Evolutionary conservation across 1,140 invertebrate species (phyloP).

Genomic region (Whitmania pigra): DNA sequence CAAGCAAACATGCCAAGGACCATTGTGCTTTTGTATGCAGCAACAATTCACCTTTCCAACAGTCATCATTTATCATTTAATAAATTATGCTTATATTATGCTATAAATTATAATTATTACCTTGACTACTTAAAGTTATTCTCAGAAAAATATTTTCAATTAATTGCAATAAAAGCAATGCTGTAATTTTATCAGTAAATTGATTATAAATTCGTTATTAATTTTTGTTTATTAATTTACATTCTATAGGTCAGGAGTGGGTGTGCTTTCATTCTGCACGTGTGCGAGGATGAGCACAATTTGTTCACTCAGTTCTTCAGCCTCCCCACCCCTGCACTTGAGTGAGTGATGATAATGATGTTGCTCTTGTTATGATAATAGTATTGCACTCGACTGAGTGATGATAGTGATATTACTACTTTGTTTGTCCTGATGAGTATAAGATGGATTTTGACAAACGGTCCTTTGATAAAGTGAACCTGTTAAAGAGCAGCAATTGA

Average conservation of each 20-base stretch:
- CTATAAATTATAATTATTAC: too few relatives aligned
- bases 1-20: conserved; percentile 59
- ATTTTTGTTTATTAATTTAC: conserved; percentile 21
- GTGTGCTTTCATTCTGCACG: conserved; percentile 74
- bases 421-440: too few relatives aligned
- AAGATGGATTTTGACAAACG: too few relatives aligned
- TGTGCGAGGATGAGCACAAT: conserved; percentile 79
- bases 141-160: neutral
- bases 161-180: neutral
- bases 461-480: too few relatives aligned
- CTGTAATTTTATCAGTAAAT: too few relatives aligned
- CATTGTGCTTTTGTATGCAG: conserved; percentile 61
- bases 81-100: too few relatives aligned
- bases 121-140: neutral
- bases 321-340: conserved; percentile 51
- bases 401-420: neutral
- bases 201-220: too few relatives aligned
- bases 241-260: conserved; percentile 55
- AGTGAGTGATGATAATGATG: conserved; percentile 45
- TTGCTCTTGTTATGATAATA: too few relatives aligned
- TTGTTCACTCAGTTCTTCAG: conserved; percentile 79
- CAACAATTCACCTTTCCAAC: too few relatives aligned
- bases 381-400: conserved; percentile 56
- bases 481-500: too few relatives aligned
- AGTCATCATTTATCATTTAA: neutral